A percentile compares a stretch with the other conserved stretches of the same genome.
phyloP scores from a whole-genome alignment of 2,888 invertebrate genomes.

The Eustalomyia histrio region DNA sequence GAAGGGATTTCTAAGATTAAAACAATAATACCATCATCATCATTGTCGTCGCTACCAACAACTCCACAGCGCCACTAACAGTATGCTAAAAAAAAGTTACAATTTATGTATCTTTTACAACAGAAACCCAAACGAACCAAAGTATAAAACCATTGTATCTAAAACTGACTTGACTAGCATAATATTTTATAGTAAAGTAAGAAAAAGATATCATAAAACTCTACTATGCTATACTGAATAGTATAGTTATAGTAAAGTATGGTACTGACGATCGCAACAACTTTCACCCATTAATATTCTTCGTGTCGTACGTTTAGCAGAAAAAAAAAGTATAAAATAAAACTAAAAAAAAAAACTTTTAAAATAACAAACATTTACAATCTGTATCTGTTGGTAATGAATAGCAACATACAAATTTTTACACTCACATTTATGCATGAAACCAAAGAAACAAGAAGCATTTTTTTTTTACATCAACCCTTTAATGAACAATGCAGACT shows the following conservation, averaged over 20 bases:
- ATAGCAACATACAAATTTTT: conserved; percentile 8
- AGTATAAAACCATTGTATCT: not conserved
- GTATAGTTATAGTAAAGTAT: not conserved
- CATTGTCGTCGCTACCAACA: not conserved
- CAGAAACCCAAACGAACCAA: not conserved
- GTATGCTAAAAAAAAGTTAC: not conserved
- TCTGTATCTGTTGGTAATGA: conserved; percentile 42
- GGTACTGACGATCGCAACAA: conserved; percentile 69
- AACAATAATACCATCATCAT: conserved; percentile 24
- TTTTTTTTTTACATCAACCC: not conserved
- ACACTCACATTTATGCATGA: not conserved
- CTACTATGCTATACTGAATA: not conserved
- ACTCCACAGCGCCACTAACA: conserved; percentile 18
- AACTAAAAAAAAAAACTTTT: conserved; percentile 24
- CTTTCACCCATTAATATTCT: conserved; percentile 78
- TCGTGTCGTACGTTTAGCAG: conserved; percentile 71
- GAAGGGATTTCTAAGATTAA: conserved; percentile 16
- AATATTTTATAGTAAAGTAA: not conserved
- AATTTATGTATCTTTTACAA: not conserved
- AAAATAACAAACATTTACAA: conserved; percentile 36
- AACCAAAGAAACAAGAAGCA: not conserved
- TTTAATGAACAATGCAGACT: not conserved
- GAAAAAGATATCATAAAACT: conserved; percentile 1
- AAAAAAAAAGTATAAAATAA: conserved; percentile 18
- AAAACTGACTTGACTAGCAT: conserved; percentile 19